Conservation (phyloP, 2,113 vertebrate species). For the Acrocephalus kingi region DNA sequence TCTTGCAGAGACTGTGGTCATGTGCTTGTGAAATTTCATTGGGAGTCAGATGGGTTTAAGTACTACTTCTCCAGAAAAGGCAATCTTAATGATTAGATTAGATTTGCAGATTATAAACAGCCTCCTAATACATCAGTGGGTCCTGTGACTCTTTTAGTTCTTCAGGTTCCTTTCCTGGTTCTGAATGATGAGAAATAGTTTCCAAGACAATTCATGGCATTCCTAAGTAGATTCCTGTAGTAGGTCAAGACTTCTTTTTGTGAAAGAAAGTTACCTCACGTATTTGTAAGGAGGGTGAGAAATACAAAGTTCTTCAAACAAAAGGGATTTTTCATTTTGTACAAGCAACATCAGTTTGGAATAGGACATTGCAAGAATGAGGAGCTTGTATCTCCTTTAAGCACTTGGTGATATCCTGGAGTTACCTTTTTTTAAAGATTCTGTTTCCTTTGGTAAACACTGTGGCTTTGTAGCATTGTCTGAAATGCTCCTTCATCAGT, state of each 20-base stretch:
- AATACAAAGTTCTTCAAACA: not conserved
- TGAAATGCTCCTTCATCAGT: not conserved
- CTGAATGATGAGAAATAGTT: not conserved
- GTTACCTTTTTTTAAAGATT: constrained; percentile 7
- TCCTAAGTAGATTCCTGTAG: not conserved
- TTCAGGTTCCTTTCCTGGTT: not conserved
- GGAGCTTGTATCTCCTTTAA: not conserved
- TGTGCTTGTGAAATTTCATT: not conserved
- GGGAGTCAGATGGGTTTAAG: not conserved
- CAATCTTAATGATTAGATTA: not conserved
- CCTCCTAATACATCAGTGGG: not conserved
- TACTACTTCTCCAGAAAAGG: not conserved
- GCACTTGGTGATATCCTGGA: not conserved
- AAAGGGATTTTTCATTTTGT: not conserved
- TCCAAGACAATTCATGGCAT: not conserved
- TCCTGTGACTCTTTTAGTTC: not conserved
- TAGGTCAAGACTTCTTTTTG: not conserved
- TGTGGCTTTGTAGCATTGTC: not conserved
- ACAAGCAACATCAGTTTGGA: not conserved
- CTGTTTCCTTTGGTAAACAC: constrained; percentile 46
- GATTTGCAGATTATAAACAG: not conserved
- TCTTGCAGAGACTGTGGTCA: not conserved
- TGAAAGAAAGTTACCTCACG: not conserved
- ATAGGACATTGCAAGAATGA: not conserved
- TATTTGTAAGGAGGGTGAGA: not conserved